These are phyloP conservation scores for Ginglymostoma cirratum DNA, from an alignment of 2,113 vertebrate species.

Conservation along the genomic window DNA sequence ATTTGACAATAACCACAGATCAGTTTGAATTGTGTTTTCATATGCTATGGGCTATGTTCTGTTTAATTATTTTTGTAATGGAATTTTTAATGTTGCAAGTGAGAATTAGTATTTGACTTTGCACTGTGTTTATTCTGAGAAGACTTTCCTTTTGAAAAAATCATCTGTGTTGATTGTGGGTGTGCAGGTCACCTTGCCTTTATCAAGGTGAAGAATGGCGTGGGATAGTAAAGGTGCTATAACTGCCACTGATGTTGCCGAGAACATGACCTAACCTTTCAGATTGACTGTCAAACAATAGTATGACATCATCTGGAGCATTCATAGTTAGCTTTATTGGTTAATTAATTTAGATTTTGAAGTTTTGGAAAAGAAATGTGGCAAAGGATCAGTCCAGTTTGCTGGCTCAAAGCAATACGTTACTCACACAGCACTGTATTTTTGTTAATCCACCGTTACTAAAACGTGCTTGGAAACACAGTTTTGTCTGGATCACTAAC, in stretches of 20 bases:
- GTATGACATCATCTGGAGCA: not conserved
- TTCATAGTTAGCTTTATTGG: not conserved
- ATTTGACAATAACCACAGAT: not conserved
- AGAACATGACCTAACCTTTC: slow-evolving; percentile 10
- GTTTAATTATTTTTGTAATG: slow-evolving; percentile 17
- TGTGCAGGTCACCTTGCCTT: not conserved
- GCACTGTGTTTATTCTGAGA: slow-evolving; percentile 4
- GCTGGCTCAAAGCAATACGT: not conserved
- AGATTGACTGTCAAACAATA: slow-evolving; percentile 2
- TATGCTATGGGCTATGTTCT: not conserved
- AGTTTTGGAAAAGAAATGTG: slow-evolving; percentile 28
- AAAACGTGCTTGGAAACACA: not conserved
- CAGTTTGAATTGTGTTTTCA: not conserved
- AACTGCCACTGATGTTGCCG: slow-evolving; percentile 20
- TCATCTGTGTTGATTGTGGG: not conserved
- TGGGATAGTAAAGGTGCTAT: not conserved
- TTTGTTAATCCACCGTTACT: not conserved
- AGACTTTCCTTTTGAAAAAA: not conserved
- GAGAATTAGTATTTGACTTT: not conserved
- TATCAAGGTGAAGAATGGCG: not conserved
- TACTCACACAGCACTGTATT: not conserved
- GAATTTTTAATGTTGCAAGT: not conserved
- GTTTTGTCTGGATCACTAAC: not conserved
- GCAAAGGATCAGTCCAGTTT: not conserved
- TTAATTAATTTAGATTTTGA: not conserved